Evolutionary conservation across 2,797 vertebrate species (phyloP), one percentile per base, ranked within the genome.

Genomic region (Geotrypetes seraphini): DNA sequence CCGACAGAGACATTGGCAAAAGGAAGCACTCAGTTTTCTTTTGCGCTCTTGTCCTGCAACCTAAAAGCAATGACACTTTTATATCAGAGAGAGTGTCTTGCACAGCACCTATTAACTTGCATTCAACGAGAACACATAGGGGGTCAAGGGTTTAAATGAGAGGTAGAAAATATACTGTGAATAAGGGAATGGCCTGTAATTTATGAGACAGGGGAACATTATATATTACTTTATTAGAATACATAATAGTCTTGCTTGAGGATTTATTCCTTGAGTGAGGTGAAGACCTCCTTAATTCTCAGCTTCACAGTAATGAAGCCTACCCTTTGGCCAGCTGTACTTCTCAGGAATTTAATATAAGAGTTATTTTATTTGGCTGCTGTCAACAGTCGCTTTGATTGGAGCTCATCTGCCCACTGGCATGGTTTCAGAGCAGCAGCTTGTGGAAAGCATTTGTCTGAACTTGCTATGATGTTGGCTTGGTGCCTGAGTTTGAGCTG

Each of bases 231-330:
- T n/a, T n/a, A 60, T 62, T 62, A 39, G 57, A 55, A 64, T 59
- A 49, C 57, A 45, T 61, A 66, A 66, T 69, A 60, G 62, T 62
- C 48, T 57, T 35, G 35, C 17, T 49, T 42, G 64, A 53, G 63
- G 59, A 69, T 63, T 69, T 61, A 63, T 66, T 53, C 6, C 1
- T 27, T 60, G 51, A 43, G 47, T 57, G 61, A 53, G 66, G 60
- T 69, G 62, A 57, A 50, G 57, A 60, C 64, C 63, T 56, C 63
- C 60, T 66, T 69, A 69, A 69, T 28, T 69, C 63, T 60, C 63
- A 39, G 33, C 5, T 49, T 50, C 47, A 57, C 43, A 50, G 36
- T 57, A 53, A 57, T 61, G 55, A 61, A 49, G 53, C 33, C 50
- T 53, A 36, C 55, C 50, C 57, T 37, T 66, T 54, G 32, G 39